phyloP scores from a whole-genome alignment of 2,797 vertebrate genomes.

The Garrulus glandarius region DNA sequence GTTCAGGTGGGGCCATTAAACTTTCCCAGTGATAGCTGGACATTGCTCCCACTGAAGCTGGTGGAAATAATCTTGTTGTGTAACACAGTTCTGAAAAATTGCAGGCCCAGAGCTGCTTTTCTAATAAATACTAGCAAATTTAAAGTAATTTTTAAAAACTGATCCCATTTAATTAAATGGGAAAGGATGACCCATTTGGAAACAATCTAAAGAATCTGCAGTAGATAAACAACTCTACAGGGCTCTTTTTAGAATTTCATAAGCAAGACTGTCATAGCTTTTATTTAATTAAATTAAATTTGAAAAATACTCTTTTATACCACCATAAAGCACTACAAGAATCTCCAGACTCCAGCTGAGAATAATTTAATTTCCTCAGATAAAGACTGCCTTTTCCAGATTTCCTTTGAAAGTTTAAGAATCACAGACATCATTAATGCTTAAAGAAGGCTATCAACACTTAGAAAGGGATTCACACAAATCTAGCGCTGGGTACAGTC shows the following conservation, averaged over 20 bases:
- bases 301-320: not conserved
- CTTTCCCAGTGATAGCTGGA: not conserved
- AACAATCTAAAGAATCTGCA: not conserved
- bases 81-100: not conserved
- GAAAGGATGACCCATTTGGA: not conserved
- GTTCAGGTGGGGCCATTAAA: not conserved
- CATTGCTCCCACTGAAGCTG: not conserved
- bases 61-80: not conserved
- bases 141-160: not conserved
- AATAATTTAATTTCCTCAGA: constrained; percentile 8
- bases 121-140: not conserved
- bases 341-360: not conserved
- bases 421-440: not conserved
- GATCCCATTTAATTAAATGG: not conserved
- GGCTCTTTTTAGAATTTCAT: not conserved
- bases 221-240: not conserved
- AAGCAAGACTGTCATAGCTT: not conserved
- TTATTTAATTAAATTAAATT: constrained; percentile 2
- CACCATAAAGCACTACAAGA: not conserved
- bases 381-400: not conserved
- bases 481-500: not conserved
- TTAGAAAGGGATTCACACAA: not conserved
- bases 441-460: not conserved
- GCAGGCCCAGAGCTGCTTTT: not conserved
- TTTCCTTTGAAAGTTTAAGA: not conserved